phyloP scores from a whole-genome alignment of 2,113 vertebrate species.

The Brachirus orientalis region DNA sequence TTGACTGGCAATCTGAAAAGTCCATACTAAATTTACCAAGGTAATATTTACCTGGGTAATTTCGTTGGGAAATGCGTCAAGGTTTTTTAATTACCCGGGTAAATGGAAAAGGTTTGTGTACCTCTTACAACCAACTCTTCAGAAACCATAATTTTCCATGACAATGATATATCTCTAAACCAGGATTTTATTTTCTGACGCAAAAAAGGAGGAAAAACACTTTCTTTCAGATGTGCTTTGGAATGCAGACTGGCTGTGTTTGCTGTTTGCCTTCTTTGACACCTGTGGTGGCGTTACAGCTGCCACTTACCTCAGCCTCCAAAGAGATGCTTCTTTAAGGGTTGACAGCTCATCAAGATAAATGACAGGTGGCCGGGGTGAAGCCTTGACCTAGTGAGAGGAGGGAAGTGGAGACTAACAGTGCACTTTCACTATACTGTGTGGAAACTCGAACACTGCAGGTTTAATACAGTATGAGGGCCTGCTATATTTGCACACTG shows the following conservation, averaged over 20 bases:
- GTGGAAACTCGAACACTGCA: conserved; percentile 16
- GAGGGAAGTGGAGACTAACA: background rate
- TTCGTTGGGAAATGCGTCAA: too few species aligned
- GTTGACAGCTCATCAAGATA: conserved; percentile 16
- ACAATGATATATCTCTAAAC: too few species aligned
- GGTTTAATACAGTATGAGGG: conserved; percentile 11
- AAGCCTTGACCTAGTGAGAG: conserved; percentile 8
- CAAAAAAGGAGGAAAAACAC: too few species aligned
- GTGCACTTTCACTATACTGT: background rate
- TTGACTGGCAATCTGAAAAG: too few species aligned
- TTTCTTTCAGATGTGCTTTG: background rate
- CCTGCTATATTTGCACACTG: conserved; percentile 28
- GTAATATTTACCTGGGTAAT: too few species aligned
- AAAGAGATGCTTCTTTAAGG: background rate
- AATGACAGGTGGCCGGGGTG: conserved; percentile 20
- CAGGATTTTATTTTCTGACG: too few species aligned
- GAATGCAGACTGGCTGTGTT: conserved; percentile 1
- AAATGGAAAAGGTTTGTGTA: too few species aligned
- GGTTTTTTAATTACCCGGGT: too few species aligned
- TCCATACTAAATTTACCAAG: too few species aligned
- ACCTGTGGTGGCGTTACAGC: conserved; percentile 7
- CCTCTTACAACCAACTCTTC: too few species aligned
- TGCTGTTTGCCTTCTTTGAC: background rate
- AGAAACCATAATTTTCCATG: too few species aligned
- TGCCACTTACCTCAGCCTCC: conserved; percentile 9